Evolutionary conservation across 2,797 vertebrate genomes (phyloP).

Genomic region (Eulemur coronatus): DNA sequence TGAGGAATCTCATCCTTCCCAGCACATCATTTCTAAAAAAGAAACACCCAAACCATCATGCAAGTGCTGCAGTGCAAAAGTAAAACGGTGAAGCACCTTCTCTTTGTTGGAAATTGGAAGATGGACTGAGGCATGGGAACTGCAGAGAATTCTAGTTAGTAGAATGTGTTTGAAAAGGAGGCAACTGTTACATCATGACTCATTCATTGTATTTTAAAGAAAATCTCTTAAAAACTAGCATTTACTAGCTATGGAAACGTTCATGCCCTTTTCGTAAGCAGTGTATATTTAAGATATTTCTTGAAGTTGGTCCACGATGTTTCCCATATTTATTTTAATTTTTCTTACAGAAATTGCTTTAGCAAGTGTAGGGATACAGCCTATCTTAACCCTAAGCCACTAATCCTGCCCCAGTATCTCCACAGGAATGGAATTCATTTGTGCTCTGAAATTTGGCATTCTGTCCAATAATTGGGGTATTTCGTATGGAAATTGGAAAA

Average conservation of each 20-base stretch:
- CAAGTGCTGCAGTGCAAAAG: not conserved
- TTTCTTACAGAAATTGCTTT: not conserved
- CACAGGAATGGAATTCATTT: not conserved
- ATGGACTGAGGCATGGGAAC: not conserved
- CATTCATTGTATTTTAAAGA: constrained; percentile 30
- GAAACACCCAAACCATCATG: not conserved
- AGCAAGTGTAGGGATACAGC: not conserved
- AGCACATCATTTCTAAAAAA: not conserved
- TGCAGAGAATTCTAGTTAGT: constrained; percentile 15
- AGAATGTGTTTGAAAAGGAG: not conserved
- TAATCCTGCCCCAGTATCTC: not conserved
- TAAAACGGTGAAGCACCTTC: not conserved
- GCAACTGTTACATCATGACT: not conserved
- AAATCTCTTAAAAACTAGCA: not conserved
- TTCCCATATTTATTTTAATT: constrained; percentile 19
- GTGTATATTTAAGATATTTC: constrained; percentile 41
- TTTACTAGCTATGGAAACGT: constrained; percentile 12
- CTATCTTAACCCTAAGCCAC: not conserved
- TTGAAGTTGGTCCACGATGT: constrained; percentile 41
- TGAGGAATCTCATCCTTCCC: not conserved
- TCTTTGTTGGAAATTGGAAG: constrained; percentile 22
- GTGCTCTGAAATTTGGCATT: constrained; percentile 1
- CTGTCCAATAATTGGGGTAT: not conserved
- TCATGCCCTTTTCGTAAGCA: constrained; percentile 40
- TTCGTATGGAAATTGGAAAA: not conserved